Evolutionary conservation across 1,140 invertebrate species (phyloP).

Genomic region (Spodoptera frugiperda): DNA sequence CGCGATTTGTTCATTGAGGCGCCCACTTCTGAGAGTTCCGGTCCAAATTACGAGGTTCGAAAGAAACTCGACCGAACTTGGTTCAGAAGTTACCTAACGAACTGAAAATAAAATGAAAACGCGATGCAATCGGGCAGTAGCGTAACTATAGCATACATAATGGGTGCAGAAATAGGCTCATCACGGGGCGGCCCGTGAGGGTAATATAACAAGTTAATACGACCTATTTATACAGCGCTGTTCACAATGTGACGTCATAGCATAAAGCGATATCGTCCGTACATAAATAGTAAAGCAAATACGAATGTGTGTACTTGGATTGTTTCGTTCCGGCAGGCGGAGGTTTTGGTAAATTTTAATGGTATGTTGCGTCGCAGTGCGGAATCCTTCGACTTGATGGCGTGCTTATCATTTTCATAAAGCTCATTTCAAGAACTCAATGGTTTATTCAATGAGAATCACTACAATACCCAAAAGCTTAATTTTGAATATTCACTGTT

Average conservation of each 20-base stretch:
- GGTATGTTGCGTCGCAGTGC: conserved; percentile 73
- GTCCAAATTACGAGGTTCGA: conserved; percentile 67
- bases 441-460: background rate
- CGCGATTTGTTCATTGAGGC: conserved; percentile 68
- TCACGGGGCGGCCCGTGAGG: conserved; percentile 11
- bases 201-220: conserved; percentile 48
- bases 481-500: background rate
- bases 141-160: conserved; percentile 45
- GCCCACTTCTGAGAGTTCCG: conserved; percentile 62
- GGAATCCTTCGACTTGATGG: conserved; percentile 54
- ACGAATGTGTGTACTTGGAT: conserved; percentile 54
- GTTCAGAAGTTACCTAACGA: conserved; percentile 55
- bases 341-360: conserved; percentile 76
- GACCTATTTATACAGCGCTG: conserved; percentile 41
- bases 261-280: conserved; percentile 48
- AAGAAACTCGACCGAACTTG: conserved; percentile 59
- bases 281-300: conserved; percentile 61
- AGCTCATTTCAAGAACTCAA: background rate
- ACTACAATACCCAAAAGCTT: background rate
- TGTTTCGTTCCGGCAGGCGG: conserved; percentile 66
- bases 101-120: conserved; percentile 58
- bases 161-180: conserved; percentile 38
- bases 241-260: conserved; percentile 58
- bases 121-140: conserved; percentile 45
- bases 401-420: conserved; percentile 52